phyloP scores from a whole-genome alignment of 2,797 vertebrate species.

The Nyctibius grandis region DNA sequence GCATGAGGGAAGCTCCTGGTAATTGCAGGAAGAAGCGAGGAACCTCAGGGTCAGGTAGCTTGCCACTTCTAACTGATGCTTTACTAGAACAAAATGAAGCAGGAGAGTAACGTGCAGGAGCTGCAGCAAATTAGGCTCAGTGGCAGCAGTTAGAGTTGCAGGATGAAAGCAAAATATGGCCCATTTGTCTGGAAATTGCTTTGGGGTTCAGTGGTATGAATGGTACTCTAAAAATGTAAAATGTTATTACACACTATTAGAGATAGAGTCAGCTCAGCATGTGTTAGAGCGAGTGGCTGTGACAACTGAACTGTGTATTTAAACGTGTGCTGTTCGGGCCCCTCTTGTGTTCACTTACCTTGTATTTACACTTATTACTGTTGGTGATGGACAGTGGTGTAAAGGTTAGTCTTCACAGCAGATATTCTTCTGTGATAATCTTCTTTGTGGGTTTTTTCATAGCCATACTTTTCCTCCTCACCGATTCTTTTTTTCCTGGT shows the following conservation, averaged over 20 bases:
- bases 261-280: background rate
- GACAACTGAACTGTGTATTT: background rate
- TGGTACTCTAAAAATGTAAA: background rate
- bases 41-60: background rate
- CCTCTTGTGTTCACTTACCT: background rate
- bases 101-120: background rate
- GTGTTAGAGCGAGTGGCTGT: background rate
- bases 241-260: background rate
- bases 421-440: background rate
- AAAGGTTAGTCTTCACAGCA: background rate
- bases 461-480: background rate
- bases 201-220: background rate
- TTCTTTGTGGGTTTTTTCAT: background rate
- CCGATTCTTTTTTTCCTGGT: background rate
- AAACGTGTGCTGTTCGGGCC: accelerated
- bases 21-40: background rate
- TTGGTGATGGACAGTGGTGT: background rate
- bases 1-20: background rate
- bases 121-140: background rate
- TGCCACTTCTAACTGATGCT: background rate
- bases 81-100: background rate
- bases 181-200: background rate
- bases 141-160: background rate
- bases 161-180: background rate
- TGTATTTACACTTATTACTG: background rate